Evolutionary conservation across 2,888 invertebrate species (phyloP).

Genomic region (Stenodera caucasica): DNA sequence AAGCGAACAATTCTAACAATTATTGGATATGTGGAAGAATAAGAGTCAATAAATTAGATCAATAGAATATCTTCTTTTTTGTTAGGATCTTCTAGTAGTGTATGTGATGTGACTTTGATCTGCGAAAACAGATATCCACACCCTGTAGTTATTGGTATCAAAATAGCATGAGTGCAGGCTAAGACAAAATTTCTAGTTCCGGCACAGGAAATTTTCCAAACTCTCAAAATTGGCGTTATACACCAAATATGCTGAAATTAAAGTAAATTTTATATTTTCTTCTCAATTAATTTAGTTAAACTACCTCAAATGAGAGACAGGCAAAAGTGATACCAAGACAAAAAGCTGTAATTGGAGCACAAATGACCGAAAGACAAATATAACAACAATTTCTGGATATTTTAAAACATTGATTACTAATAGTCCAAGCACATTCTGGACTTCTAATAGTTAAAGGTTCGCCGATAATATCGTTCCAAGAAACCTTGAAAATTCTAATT

Average conservation of each 20-base stretch:
- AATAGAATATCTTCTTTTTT: slow-evolving; percentile 39
- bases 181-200: slow-evolving; percentile 62
- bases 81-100: slow-evolving; percentile 59
- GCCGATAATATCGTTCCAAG: slow-evolving; percentile 72
- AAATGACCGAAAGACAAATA: slow-evolving; percentile 66
- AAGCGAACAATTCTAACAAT: neutral
- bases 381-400: slow-evolving; percentile 70
- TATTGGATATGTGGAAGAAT: neutral
- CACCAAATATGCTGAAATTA: slow-evolving; percentile 74
- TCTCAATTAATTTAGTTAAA: neutral
- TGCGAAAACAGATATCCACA: slow-evolving; percentile 65
- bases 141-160: slow-evolving; percentile 66
- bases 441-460: slow-evolving; percentile 71
- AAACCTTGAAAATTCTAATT: slow-evolving; percentile 57
- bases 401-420: slow-evolving; percentile 67
- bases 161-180: slow-evolving; percentile 62
- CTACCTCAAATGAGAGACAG: slow-evolving; percentile 70
- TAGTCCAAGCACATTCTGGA: slow-evolving; percentile 72
- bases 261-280: slow-evolving; percentile 13
- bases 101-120: slow-evolving; percentile 61
- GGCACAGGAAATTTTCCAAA: slow-evolving; percentile 68
- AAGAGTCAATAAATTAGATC: slow-evolving; percentile 19
- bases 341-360: slow-evolving; percentile 70
- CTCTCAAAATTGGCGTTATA: slow-evolving; percentile 66
- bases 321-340: slow-evolving; percentile 69